Percentiles rank a stretch among this genome's conserved stretches.
These are phyloP conservation scores for Actenoides hombroni DNA, from an alignment of 2,113 vertebrate genomes.

Conservation along the genomic window DNA sequence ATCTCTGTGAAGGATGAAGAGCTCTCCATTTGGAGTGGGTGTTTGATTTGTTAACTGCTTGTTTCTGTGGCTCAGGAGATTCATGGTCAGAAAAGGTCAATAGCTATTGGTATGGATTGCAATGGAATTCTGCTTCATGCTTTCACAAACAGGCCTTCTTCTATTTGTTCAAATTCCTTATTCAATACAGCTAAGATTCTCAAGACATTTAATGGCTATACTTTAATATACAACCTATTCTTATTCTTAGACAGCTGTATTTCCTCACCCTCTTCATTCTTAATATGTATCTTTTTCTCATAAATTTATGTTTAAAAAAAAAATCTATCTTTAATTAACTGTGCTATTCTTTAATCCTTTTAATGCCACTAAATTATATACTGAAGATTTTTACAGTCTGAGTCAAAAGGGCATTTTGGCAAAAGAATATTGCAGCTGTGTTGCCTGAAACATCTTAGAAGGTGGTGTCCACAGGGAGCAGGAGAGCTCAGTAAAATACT, in stretches of 20 bases:
- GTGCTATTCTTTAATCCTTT: background rate
- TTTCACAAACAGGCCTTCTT: background rate
- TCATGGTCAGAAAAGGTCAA: background rate
- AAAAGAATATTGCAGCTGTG: constrained; percentile 9
- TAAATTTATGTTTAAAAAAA: background rate
- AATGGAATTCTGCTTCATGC: background rate
- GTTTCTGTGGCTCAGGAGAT: constrained; percentile 13
- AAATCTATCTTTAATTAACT: background rate
- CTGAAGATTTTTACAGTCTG: background rate
- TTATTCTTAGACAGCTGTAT: background rate
- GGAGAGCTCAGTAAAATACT: background rate
- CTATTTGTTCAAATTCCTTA: background rate
- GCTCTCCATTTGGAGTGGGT: background rate
- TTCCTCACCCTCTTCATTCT: background rate
- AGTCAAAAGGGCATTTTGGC: constrained; percentile 15
- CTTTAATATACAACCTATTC: background rate
- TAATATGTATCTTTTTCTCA: background rate
- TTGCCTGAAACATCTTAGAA: constrained; percentile 16
- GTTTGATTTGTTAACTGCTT: constrained; percentile 27
- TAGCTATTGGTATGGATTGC: background rate
- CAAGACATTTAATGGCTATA: background rate
- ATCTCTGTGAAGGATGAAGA: background rate
- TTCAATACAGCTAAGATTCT: background rate
- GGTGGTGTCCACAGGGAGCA: background rate
- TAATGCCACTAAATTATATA: background rate